A percentile compares a stretch with the other conserved stretches of the same genome.
These are phyloP conservation scores for Drosophila birchii DNA, from an alignment of 2,888 invertebrate genomes.

Conservation along the genomic window DNA sequence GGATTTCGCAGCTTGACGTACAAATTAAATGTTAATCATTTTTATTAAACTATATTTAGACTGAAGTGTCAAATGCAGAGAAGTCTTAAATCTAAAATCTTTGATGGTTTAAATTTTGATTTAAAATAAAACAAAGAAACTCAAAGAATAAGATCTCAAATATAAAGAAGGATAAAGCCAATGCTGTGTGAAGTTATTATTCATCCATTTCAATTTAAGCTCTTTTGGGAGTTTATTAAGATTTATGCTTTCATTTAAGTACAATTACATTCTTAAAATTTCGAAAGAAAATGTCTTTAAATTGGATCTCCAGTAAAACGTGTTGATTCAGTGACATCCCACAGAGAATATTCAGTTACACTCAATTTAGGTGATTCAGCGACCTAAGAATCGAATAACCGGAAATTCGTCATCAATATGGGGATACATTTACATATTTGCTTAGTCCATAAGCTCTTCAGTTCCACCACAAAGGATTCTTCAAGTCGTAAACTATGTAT, in stretches of 20 bases:
- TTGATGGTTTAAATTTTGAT: no score
- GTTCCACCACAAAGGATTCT: constrained; percentile 10
- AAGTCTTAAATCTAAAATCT: no score
- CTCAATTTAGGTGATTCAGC: constrained; percentile 12
- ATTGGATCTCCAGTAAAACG: neutral
- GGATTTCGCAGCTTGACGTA: neutral
- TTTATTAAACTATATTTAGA: neutral
- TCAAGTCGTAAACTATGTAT: neutral
- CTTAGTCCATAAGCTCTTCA: neutral
- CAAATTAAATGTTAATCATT: neutral
- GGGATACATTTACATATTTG: neutral
- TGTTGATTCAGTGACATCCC: neutral
- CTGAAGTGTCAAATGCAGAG: neutral
- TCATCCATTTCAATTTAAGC: constrained; percentile 11
- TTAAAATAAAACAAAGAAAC: no score
- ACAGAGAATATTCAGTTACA: neutral
- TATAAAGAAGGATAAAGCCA: no score
- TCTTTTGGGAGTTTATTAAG: constrained; percentile 9
- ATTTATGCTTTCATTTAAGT: constrained; percentile 22
- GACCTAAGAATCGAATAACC: constrained; percentile 9
- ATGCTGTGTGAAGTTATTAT: constrained; percentile 3
- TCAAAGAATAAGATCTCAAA: no score
- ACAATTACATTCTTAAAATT: constrained; percentile 7
- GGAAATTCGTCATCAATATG: constrained; percentile 19
- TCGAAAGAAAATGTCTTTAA: neutral